Conservation (phyloP, 2,797 vertebrate genomes). For the Microcaecilia unicolor region DNA sequence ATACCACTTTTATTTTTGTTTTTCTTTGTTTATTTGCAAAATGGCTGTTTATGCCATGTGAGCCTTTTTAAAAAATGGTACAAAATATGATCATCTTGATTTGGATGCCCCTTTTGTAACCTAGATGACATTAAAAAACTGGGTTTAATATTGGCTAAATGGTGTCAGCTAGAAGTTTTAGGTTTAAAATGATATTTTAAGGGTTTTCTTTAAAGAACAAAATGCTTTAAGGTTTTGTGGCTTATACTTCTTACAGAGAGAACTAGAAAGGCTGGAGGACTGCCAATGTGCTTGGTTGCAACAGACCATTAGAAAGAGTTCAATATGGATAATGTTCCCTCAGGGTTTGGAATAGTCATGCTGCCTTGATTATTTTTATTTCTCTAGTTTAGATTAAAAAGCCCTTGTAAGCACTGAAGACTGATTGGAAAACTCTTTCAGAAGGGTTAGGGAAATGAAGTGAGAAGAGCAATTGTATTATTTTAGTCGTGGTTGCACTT, state of each 20-base stretch:
- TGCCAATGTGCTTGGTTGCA: conserved; percentile 27
- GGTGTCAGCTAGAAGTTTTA: too few relatives aligned
- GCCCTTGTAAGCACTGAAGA: conserved; percentile 17
- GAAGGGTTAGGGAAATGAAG: conserved; percentile 31
- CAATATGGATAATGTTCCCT: conserved; percentile 31
- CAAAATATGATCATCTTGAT: too few relatives aligned
- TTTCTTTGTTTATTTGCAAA: too few relatives aligned
- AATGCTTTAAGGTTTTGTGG: too few relatives aligned
- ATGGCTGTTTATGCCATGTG: too few relatives aligned
- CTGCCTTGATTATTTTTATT: conserved; percentile 32
- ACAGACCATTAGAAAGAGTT: conserved; percentile 18
- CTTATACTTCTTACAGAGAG: not conserved
- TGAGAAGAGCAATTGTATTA: conserved; percentile 32
- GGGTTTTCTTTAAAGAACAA: too few relatives aligned
- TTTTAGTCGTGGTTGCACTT: not conserved
- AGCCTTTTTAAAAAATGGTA: too few relatives aligned
- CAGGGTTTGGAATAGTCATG: conserved; percentile 25
- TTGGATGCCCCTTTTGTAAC: too few relatives aligned
- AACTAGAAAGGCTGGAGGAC: not conserved
- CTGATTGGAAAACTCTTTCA: conserved; percentile 36
- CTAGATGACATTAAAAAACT: too few relatives aligned
- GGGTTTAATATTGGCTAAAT: too few relatives aligned
- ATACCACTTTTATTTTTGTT: too few relatives aligned
- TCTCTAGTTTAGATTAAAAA: conserved; percentile 36
- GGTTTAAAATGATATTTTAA: too few relatives aligned